These are phyloP conservation scores for Amphibalanus amphitrite DNA, from an alignment of 1,140 invertebrate species.

Conservation along the genomic window DNA sequence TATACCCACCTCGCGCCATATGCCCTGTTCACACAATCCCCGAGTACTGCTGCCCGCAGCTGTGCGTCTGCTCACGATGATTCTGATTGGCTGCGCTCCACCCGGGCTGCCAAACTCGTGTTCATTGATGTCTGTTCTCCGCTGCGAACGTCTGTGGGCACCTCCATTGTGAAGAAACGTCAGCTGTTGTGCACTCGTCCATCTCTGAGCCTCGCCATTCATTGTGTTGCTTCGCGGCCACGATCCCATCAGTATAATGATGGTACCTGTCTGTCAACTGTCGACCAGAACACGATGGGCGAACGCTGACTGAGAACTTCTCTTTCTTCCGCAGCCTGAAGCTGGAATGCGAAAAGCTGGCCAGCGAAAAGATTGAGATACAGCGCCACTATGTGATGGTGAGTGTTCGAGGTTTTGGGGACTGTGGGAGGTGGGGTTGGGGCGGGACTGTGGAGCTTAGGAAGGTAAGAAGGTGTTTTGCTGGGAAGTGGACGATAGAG, in stretches of 20 bases:
- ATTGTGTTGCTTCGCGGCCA: neutral
- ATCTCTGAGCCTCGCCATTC: neutral
- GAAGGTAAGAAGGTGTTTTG: too few relatives aligned
- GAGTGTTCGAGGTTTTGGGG: too few relatives aligned
- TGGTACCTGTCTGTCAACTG: neutral
- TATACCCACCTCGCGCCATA: too few relatives aligned
- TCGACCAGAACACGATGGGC: too few relatives aligned
- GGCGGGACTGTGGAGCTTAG: too few relatives aligned
- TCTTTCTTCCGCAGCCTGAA: constrained; percentile 22
- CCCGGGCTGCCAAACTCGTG: neutral
- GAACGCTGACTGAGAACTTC: neutral
- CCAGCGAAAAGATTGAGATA: constrained; percentile 93
- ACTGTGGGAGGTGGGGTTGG: too few relatives aligned
- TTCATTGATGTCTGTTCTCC: neutral
- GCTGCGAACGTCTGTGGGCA: neutral
- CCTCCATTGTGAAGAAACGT: constrained; percentile 1
- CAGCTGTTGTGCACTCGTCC: neutral
- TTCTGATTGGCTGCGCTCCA: neutral
- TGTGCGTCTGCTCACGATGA: neutral
- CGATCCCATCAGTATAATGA: neutral
- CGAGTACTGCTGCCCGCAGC: too few relatives aligned
- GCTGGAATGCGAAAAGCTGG: constrained; percentile 67
- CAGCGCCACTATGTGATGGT: constrained; percentile 95
- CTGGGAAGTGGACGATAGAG: too few relatives aligned
- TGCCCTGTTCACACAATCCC: too few relatives aligned